These are phyloP conservation scores for Drosophila ustulata DNA, from an alignment of 2,888 invertebrate genomes.

Conservation along the genomic window DNA sequence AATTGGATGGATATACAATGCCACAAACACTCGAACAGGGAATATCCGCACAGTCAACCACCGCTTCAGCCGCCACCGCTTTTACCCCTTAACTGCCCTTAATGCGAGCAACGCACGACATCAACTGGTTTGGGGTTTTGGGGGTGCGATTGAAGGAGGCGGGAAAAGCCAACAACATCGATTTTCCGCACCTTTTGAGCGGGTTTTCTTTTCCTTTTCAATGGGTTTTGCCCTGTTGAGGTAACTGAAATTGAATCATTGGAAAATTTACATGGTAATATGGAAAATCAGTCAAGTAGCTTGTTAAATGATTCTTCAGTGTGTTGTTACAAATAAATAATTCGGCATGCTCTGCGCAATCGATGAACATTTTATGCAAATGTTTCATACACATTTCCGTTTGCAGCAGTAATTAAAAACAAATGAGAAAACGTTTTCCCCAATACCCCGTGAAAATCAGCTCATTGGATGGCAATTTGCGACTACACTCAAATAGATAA, in stretches of 20 bases:
- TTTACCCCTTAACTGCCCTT: slow-evolving; percentile 28
- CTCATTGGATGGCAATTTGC: background rate
- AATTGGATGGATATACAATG: slow-evolving; percentile 39
- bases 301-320: slow-evolving; percentile 37
- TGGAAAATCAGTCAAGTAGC: slow-evolving; percentile 41
- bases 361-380: slow-evolving; percentile 25
- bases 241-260: slow-evolving; percentile 69
- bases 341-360: slow-evolving; percentile 26
- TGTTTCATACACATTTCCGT: slow-evolving; percentile 10
- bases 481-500: background rate
- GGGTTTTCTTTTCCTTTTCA: slow-evolving; percentile 34
- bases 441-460: slow-evolving; percentile 3
- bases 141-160: slow-evolving; percentile 1
- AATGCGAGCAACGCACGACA: slow-evolving; percentile 50
- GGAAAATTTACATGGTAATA: slow-evolving; percentile 44
- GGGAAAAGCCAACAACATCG: slow-evolving; percentile 57
- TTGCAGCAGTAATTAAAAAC: slow-evolving; percentile 58
- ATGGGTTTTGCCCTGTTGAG: slow-evolving; percentile 39
- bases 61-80: background rate
- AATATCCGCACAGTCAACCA: slow-evolving; percentile 25
- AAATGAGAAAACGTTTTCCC: slow-evolving; percentile 37
- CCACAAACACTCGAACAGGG: slow-evolving; percentile 26
- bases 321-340: slow-evolving; percentile 40
- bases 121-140: background rate
- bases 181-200: slow-evolving; percentile 59